These are phyloP conservation scores for Stramonita haemastoma DNA, from an alignment of 2,888 invertebrate genomes.

Conservation along the genomic window DNA sequence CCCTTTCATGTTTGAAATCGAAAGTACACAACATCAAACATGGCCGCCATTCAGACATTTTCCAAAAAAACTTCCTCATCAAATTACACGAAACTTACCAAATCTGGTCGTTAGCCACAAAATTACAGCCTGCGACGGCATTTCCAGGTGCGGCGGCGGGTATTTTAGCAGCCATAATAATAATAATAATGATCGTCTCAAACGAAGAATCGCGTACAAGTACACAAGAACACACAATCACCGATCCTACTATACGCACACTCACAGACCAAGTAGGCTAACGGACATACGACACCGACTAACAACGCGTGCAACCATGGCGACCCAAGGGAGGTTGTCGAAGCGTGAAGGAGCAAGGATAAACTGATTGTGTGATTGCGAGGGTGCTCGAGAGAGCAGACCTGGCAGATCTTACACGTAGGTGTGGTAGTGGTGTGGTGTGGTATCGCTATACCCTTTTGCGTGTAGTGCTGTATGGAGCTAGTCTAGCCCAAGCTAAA, in stretches of 20 bases:
- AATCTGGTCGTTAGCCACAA: conserved; percentile 74
- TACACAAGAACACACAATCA: neutral
- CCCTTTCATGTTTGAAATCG: neutral
- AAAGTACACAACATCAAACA: conserved; percentile 4
- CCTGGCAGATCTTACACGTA: too few species aligned
- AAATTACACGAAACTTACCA: conserved; percentile 63
- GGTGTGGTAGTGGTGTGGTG: too few species aligned
- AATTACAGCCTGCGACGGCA: conserved; percentile 70
- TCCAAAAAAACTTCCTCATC: neutral
- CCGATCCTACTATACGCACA: neutral
- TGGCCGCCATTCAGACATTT: neutral
- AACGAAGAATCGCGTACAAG: neutral
- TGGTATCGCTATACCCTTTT: too few species aligned
- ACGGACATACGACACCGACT: neutral
- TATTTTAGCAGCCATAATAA: conserved; percentile 25
- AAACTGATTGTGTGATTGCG: too few species aligned
- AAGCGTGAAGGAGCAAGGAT: neutral
- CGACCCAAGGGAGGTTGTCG: neutral
- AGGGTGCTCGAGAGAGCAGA: too few species aligned
- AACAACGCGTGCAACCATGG: conserved; percentile 25
- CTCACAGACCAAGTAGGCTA: neutral
- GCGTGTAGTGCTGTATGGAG: too few species aligned
- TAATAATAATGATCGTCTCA: too few species aligned
- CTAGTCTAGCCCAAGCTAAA: too few species aligned
- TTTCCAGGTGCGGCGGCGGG: conserved; percentile 47